phyloP scores from a whole-genome alignment of 2,888 invertebrate genomes.

The Norana najaformis region DNA sequence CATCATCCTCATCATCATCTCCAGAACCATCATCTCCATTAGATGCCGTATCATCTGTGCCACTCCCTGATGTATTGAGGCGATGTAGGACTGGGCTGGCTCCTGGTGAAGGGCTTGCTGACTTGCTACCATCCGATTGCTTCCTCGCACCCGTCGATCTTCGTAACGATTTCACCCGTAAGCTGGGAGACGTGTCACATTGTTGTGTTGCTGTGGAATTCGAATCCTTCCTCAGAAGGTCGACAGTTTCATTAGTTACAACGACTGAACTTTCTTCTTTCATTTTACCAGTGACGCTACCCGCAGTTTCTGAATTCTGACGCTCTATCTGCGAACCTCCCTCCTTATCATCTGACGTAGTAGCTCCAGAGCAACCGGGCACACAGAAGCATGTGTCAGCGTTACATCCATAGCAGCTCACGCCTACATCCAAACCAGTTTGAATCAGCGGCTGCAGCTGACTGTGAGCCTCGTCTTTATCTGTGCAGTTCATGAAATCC shows the following conservation, averaged over 20 bases:
- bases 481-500: neutral
- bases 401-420: neutral
- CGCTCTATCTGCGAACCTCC: neutral
- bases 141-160: neutral
- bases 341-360: neutral
- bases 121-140: neutral
- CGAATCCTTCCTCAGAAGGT: neutral
- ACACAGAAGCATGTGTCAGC: neutral
- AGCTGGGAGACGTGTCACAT: neutral
- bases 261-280: neutral
- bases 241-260: neutral
- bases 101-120: neutral
- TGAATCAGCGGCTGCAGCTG: neutral
- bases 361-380: neutral
- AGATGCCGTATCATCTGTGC: conserved; percentile 10
- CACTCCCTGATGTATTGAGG: conserved; percentile 5
- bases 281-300: neutral
- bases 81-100: neutral
- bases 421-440: neutral
- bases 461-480: neutral
- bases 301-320: neutral
- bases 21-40: conserved; percentile 8
- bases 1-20: conserved; percentile 19
- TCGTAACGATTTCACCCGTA: neutral
- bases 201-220: neutral